A percentile compares a stretch with the other conserved stretches of the same genome.
Evolutionary conservation across 2,113 vertebrate species (phyloP).

Genomic region (Donacobius atricapilla): DNA sequence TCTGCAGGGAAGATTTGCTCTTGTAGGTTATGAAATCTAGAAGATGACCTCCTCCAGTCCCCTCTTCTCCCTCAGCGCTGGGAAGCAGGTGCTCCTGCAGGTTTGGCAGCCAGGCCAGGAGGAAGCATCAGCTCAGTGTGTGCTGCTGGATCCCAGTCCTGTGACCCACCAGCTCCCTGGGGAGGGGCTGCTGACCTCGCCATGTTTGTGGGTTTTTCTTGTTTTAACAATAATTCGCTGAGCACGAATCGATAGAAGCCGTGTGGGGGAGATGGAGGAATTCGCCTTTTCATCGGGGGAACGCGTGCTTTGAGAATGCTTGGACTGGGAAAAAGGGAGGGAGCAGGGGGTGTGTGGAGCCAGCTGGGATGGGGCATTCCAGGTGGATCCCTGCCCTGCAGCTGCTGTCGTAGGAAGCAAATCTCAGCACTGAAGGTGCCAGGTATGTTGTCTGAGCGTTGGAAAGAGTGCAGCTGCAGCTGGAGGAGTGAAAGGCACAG

Average conservation of each 20-base stretch:
- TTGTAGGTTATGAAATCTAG: not conserved
- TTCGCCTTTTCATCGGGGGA: not conserved
- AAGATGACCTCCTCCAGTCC: not conserved
- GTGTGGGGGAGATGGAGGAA: not conserved
- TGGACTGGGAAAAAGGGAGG: not conserved
- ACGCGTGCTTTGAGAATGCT: not conserved
- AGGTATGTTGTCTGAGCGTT: not conserved
- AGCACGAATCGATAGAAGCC: not conserved
- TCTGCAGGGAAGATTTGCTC: not conserved
- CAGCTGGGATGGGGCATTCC: not conserved
- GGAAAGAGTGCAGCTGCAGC: not conserved
- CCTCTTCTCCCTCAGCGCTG: fast-evolving
- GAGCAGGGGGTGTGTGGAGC: not conserved
- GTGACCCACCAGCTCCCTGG: not conserved
- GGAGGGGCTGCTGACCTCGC: not conserved
- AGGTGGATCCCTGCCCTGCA: not conserved
- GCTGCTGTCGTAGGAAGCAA: not conserved
- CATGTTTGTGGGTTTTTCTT: not conserved
- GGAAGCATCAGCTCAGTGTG: not conserved
- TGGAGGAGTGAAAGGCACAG: not conserved
- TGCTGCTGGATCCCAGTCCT: not conserved
- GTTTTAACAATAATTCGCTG: not conserved
- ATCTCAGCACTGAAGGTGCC: not conserved
- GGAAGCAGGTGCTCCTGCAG: not conserved
- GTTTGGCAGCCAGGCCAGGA: not conserved